Conservation (phyloP, 2,113 vertebrate species). For the Ceyx cyanopectus region DNA sequence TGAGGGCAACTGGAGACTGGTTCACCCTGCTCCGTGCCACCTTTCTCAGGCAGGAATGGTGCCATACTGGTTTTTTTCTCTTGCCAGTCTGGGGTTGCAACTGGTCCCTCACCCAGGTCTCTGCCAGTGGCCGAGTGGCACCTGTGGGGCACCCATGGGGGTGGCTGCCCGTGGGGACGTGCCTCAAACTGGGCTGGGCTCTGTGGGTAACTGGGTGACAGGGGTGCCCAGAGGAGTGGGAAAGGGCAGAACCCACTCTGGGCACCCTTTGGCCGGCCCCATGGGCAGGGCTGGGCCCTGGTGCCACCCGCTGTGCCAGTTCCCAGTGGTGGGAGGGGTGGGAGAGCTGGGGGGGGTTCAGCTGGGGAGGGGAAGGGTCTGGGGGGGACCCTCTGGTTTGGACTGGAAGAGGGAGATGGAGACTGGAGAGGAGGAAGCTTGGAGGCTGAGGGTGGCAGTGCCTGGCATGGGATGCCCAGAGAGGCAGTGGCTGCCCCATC, state of each 20-base stretch:
- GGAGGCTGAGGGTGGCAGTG: too few species aligned
- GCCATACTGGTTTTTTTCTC: background rate
- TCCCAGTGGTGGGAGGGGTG: too few species aligned
- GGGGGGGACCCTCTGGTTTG: too few species aligned
- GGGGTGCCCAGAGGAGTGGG: background rate
- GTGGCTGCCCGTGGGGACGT: background rate
- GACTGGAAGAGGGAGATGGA: too few species aligned
- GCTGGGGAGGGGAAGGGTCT: too few species aligned
- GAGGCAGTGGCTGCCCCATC: too few species aligned
- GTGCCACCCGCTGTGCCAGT: background rate
- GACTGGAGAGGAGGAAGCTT: too few species aligned
- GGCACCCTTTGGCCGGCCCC: background rate
- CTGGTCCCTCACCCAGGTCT: background rate
- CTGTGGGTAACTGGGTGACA: background rate
- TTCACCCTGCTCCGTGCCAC: background rate
- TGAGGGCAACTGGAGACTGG: background rate
- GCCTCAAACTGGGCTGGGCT: too few species aligned
- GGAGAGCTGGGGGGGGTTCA: too few species aligned
- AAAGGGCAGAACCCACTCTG: background rate
- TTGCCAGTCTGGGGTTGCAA: background rate
- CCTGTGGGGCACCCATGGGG: background rate
- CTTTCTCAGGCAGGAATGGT: background rate
- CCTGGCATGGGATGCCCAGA: too few species aligned
- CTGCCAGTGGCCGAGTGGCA: background rate
- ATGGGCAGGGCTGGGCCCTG: background rate